Conservation (phyloP, 2,888 invertebrate species). For the Caenorhabditis doughertyi region DNA sequence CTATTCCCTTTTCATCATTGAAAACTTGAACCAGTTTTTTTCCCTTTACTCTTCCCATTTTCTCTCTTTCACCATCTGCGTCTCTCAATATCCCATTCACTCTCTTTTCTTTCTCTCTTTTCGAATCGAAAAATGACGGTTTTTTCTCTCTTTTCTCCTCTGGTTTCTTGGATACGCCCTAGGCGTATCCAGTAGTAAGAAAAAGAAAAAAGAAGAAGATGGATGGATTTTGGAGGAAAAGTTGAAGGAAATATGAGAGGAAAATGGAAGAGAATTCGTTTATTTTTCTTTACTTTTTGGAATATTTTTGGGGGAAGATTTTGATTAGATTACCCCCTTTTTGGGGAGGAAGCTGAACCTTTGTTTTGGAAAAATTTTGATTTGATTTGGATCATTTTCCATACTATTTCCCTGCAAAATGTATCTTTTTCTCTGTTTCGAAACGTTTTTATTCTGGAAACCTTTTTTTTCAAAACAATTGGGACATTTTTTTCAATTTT, state of each 20-base stretch:
- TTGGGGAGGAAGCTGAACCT: not conserved
- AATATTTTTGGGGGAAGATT: not conserved
- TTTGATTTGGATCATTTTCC: too few species aligned
- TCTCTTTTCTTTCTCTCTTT: not conserved
- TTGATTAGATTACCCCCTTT: not conserved
- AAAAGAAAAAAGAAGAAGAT: constrained; percentile 23
- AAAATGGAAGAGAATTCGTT: not conserved
- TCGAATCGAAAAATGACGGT: constrained; percentile 20
- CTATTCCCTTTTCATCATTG: not conserved
- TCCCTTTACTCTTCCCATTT: not conserved
- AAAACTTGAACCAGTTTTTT: constrained; percentile 32
- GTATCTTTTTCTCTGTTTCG: too few species aligned
- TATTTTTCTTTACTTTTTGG: constrained; percentile 11
- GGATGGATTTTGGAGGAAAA: constrained; percentile 25
- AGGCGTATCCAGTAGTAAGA: constrained; percentile 31
- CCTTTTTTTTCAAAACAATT: too few species aligned
- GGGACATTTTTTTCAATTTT: too few species aligned
- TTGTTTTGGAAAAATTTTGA: too few species aligned
- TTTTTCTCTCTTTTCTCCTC: too few species aligned
- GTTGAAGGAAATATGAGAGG: not conserved
- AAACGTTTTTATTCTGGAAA: too few species aligned
- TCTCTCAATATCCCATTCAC: not conserved
- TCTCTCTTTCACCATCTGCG: constrained; percentile 5
- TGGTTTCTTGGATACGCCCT: constrained; percentile 32
- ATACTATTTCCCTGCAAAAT: too few species aligned